Evolutionary conservation across 2,888 invertebrate species (phyloP).

Genomic region (Acrobasis consociella): DNA sequence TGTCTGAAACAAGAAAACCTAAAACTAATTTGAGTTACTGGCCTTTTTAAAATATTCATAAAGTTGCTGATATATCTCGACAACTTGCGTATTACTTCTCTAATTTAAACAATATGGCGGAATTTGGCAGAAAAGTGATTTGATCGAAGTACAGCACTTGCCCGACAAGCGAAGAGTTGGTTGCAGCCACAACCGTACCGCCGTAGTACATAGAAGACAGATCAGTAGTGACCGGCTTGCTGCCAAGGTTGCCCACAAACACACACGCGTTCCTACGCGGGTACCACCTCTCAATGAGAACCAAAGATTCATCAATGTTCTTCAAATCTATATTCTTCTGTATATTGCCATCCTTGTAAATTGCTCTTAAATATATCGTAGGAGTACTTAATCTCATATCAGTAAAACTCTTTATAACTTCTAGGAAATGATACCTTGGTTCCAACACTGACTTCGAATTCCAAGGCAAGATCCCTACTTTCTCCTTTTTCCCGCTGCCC

Average conservation of each 20-base stretch:
- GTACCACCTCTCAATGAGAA: conserved; percentile 89
- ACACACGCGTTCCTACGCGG: conserved; percentile 90
- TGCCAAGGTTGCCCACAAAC: conserved; percentile 88
- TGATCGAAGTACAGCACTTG: conserved; percentile 69
- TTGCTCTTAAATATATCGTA: conserved; percentile 88
- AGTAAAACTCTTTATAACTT: conserved; percentile 83
- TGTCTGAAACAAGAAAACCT: too few relatives aligned
- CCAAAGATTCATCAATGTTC: conserved; percentile 84
- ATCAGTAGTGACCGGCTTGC: conserved; percentile 84
- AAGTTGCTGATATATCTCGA: too few relatives aligned
- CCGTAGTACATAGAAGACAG: conserved; percentile 90
- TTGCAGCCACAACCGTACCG: conserved; percentile 79
- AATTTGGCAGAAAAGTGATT: conserved; percentile 69
- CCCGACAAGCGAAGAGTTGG: conserved; percentile 64
- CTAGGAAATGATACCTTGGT: conserved; percentile 76
- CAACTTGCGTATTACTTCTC: conserved; percentile 54
- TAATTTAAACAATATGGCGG: conserved; percentile 69
- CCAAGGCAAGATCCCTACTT: conserved; percentile 84
- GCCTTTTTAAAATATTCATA: too few relatives aligned
- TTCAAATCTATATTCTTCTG: conserved; percentile 87
- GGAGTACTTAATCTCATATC: conserved; percentile 84
- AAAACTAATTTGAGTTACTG: too few relatives aligned
- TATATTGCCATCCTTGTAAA: conserved; percentile 85
- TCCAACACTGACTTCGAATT: conserved; percentile 80
- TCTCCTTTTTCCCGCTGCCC: conserved; percentile 53